Conservation (phyloP, 2,888 invertebrate species). For the Auanema sp. region DNA sequence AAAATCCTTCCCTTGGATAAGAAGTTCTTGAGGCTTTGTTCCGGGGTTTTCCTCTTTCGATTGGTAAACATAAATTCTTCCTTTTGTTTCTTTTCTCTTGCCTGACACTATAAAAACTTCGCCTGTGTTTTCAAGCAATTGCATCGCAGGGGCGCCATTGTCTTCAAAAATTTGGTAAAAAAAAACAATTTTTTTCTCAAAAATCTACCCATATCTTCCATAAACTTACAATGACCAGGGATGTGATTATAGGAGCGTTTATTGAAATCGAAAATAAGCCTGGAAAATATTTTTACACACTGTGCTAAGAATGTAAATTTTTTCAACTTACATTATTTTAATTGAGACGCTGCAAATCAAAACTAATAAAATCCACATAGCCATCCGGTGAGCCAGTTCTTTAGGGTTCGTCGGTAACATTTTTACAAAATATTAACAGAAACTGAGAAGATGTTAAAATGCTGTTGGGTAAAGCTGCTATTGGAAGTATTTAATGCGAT, state of each 20-base stretch:
- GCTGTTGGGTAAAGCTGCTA: too few species aligned
- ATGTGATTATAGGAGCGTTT: conserved; percentile 57
- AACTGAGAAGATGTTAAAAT: too few species aligned
- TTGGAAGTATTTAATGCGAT: too few species aligned
- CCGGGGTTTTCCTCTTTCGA: conserved; percentile 1
- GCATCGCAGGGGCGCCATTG: conserved; percentile 44
- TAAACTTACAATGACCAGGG: conserved; percentile 53
- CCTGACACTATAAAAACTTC: conserved; percentile 21
- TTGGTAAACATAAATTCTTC: conserved; percentile 1
- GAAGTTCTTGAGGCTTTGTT: conserved; percentile 3
- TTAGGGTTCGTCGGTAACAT: too few species aligned
- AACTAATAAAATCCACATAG: conserved; percentile 37
- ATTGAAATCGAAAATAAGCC: conserved; percentile 54
- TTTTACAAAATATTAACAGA: too few species aligned
- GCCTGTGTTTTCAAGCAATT: conserved; percentile 22
- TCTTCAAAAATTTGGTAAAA: conserved; percentile 21
- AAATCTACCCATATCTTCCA: conserved; percentile 35
- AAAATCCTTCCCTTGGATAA: conserved; percentile 19
- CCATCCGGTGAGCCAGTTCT: conserved; percentile 30
- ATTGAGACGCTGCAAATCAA: conserved; percentile 35
- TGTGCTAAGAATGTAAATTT: not conserved
- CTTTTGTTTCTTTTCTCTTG: too few species aligned
- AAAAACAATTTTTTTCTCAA: not conserved
- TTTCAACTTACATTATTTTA: conserved; percentile 37
- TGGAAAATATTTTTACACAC: conserved; percentile 30